These are phyloP conservation scores for Rhaphigaster nebulosa DNA, from an alignment of 2,888 invertebrate genomes.

Conservation along the genomic window DNA sequence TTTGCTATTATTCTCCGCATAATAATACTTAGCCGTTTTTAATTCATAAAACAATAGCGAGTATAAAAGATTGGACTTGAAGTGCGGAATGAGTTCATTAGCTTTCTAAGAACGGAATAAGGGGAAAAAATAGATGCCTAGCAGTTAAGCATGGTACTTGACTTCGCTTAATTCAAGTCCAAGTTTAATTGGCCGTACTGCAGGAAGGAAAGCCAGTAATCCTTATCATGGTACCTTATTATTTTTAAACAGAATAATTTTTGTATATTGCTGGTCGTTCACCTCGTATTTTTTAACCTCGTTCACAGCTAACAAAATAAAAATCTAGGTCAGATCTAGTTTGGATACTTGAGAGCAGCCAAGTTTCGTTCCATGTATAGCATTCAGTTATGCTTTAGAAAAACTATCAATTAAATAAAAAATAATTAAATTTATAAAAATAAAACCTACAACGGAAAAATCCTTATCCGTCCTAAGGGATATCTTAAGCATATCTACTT, in stretches of 20 bases:
- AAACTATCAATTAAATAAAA: too few species aligned
- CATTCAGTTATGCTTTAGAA: too few species aligned
- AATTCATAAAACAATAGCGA: background rate
- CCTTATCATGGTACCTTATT: background rate
- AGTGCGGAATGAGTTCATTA: background rate
- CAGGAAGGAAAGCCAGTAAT: background rate
- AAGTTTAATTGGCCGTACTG: background rate
- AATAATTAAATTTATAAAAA: too few species aligned
- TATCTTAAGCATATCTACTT: too few species aligned
- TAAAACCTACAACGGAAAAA: too few species aligned
- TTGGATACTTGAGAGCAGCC: background rate
- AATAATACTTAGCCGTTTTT: background rate
- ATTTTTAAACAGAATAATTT: background rate
- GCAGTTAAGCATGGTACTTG: slow-evolving; percentile 23
- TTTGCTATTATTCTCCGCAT: background rate
- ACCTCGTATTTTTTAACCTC: background rate
- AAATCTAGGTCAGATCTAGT: background rate
- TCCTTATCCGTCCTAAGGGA: too few species aligned
- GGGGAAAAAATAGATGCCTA: background rate
- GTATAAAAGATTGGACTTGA: background rate
- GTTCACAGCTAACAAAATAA: background rate
- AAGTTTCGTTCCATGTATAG: background rate
- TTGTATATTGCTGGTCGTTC: too few species aligned
- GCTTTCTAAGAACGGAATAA: background rate
- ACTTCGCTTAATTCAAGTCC: slow-evolving; percentile 4